These are phyloP conservation scores for Melolontha melolontha DNA, from an alignment of 2,888 invertebrate genomes.

Conservation along the genomic window DNA sequence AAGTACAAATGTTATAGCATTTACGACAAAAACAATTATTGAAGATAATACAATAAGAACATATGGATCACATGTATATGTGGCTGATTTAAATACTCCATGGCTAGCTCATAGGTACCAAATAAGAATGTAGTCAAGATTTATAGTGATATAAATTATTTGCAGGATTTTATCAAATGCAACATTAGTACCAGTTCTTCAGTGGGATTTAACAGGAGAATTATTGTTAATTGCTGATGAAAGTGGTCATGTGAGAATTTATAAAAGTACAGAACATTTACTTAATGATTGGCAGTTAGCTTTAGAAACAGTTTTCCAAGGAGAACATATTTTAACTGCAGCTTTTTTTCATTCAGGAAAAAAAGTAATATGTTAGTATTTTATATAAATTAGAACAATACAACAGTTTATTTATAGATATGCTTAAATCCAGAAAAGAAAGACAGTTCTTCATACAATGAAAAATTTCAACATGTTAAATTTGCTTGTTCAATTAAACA, in stretches of 20 bases:
- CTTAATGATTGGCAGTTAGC: slow-evolving; percentile 87
- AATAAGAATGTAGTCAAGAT: slow-evolving; percentile 50
- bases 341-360: slow-evolving; percentile 92
- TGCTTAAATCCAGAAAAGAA: slow-evolving; percentile 79
- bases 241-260: slow-evolving; percentile 82
- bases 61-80: slow-evolving; percentile 87
- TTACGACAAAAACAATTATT: slow-evolving; percentile 82
- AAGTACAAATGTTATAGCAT: slow-evolving; percentile 84
- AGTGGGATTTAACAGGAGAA: slow-evolving; percentile 91
- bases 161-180: slow-evolving; percentile 70
- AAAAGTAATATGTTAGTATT: slow-evolving; percentile 67
- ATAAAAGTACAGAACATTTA: slow-evolving; percentile 83
- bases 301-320: slow-evolving; percentile 75
- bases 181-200: slow-evolving; percentile 77
- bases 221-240: slow-evolving; percentile 84
- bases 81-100: slow-evolving; percentile 90
- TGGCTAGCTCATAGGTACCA: slow-evolving; percentile 86
- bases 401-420: slow-evolving; percentile 63
- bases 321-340: slow-evolving; percentile 87
- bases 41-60: slow-evolving; percentile 76
- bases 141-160: slow-evolving; percentile 43
- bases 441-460: slow-evolving; percentile 81
- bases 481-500: slow-evolving; percentile 86
- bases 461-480: slow-evolving; percentile 81
- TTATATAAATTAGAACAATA: background rate